Conservation (phyloP, 2,797 vertebrate species). For the Thunnus albacares region DNA sequence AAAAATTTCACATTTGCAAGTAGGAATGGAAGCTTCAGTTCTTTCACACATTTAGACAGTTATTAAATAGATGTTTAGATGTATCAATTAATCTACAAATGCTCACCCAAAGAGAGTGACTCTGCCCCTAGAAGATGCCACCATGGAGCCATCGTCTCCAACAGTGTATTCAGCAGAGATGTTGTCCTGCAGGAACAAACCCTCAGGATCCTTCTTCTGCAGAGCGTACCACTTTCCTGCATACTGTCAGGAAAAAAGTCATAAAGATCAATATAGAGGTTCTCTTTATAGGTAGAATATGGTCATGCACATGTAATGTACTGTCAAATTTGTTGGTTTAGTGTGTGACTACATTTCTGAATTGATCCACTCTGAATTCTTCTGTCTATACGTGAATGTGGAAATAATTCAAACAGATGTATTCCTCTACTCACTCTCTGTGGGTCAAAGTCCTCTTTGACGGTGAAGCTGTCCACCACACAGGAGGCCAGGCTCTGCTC, state of each 20-base stretch:
- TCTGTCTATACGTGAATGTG: background rate
- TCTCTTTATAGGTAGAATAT: background rate
- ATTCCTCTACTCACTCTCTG: constrained; percentile 83
- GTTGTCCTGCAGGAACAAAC: constrained; percentile 94
- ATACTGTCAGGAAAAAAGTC: constrained; percentile 80
- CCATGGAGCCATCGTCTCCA: constrained; percentile 91
- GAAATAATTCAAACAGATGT: background rate
- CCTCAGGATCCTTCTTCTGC: constrained; percentile 94
- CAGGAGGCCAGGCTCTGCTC: constrained; percentile 87
- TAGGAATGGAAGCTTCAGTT: background rate
- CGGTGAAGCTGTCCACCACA: constrained; percentile 90
- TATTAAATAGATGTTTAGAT: background rate
- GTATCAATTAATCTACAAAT: background rate
- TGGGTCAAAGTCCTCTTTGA: constrained; percentile 91
- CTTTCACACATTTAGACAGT: background rate
- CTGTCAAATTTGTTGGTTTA: background rate
- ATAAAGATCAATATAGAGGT: background rate
- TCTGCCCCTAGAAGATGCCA: constrained; percentile 89
- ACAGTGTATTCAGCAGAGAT: constrained; percentile 92
- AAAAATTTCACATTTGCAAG: background rate
- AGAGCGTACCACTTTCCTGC: constrained; percentile 93
- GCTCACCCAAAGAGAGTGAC: constrained; percentile 91
- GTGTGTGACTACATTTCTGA: background rate
- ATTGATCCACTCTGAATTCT: accelerated
- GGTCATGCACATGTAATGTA: background rate